Evolutionary conservation across 2,797 vertebrate species (phyloP), one percentile per base, ranked within the genome.

Genomic region (Molossus molossus): DNA sequence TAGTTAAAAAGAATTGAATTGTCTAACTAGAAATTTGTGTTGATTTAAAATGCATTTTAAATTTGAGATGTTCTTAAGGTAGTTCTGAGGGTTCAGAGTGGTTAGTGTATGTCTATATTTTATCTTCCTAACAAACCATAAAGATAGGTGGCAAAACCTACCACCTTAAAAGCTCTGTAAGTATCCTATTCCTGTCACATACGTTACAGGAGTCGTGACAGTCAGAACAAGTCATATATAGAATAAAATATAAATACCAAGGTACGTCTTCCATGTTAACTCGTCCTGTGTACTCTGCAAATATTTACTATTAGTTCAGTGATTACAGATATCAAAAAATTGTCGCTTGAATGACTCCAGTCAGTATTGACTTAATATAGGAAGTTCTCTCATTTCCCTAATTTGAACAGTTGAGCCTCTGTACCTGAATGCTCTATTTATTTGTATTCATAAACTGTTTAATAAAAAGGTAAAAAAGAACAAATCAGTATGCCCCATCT

Each of bases 331-430:
- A 80, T 29, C 33, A 37, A 80, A n/a, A 73, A 79, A 62, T 37
- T 73, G 27, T 96, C n/a, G 48, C 27, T 85, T 81, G 37, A 90
- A 40, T 87, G 25, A 91, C n/a, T 90, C n/a, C 79, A 64, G 17
- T 91, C 55, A 82, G 5, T 91, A 69, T 29, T 94, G 29, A 85
- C 48, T 75, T 87, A 62, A 62, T 62, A 25, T 58, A 83, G 33
- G 33, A 96, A 64, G 21, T 73, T 70, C 62, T 93, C 45, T 4
- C 5, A n/a, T 92, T 96, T 95, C 55, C 29, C 29, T 92, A 29
- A 81, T 92, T 87, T 87, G 77, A 92, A 64, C 25, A 95, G 5
- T 87, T 95, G 88, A 95, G 23, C 3, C 62, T 72, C 65, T 80
- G 33, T 1, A 48, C 90, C 18, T 79, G 21, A 82, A 27, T 79